Conservation (phyloP, 1,140 invertebrate genomes). For the Thrips palmi region DNA sequence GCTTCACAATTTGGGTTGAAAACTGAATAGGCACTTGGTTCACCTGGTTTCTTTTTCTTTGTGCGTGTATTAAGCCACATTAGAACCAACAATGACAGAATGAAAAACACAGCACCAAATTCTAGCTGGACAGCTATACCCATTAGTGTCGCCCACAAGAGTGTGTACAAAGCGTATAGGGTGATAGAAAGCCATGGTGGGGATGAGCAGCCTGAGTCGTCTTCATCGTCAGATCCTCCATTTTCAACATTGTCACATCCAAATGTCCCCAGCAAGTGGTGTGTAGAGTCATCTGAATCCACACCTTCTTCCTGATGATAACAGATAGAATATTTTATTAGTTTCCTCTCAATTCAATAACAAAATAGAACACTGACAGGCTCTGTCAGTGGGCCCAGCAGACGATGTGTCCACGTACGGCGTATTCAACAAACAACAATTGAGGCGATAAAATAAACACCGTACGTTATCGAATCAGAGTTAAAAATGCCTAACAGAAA, state of each 20-base stretch:
- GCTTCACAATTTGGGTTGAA: slow-evolving; percentile 89
- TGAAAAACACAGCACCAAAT: slow-evolving; percentile 82
- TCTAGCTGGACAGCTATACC: slow-evolving; percentile 52
- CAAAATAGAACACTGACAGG: too few species aligned
- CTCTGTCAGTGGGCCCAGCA: too few species aligned
- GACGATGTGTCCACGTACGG: too few species aligned
- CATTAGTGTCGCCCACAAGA: slow-evolving; percentile 45
- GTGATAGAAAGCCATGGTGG: slow-evolving; percentile 19
- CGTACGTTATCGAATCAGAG: too few species aligned
- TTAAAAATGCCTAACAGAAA: too few species aligned
- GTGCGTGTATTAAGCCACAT: slow-evolving; percentile 74
- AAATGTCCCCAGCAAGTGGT: slow-evolving; percentile 5
- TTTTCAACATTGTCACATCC: slow-evolving; percentile 5
- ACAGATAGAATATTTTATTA: too few species aligned
- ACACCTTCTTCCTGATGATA: too few species aligned
- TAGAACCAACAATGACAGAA: slow-evolving; percentile 54
- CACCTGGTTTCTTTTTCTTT: slow-evolving; percentile 41
- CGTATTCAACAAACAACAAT: too few species aligned
- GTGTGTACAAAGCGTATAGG: slow-evolving; percentile 28
- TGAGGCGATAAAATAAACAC: too few species aligned
- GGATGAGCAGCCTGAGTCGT: slow-evolving; percentile 5
- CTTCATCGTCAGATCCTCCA: slow-evolving; percentile 6
- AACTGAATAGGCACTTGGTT: slow-evolving; percentile 91
- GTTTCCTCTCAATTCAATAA: too few species aligned
- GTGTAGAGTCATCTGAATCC: too few species aligned